phyloP scores from a whole-genome alignment of 2,888 invertebrate species.

The Eumacrocentrus americanus region DNA sequence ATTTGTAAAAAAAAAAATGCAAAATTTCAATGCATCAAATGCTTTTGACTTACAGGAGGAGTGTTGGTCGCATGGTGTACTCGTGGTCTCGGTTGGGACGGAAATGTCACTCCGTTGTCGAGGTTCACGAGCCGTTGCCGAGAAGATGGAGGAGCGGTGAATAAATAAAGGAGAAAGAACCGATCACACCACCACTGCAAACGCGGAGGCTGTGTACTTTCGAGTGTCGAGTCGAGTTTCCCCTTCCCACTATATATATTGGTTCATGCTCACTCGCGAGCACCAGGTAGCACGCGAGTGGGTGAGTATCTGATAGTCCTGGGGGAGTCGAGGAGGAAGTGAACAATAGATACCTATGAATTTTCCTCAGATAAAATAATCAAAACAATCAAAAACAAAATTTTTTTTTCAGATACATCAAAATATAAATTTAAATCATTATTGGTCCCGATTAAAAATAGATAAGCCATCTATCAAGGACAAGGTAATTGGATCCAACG shows the following conservation, averaged over 20 bases:
- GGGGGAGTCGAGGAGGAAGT: background rate
- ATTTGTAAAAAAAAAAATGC: background rate
- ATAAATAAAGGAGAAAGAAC: constrained; percentile 45
- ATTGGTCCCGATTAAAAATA: no score
- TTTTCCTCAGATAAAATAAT: no score
- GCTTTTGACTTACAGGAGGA: constrained; percentile 48
- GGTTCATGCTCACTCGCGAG: constrained; percentile 45
- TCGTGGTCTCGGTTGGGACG: constrained; percentile 37
- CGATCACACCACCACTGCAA: constrained; percentile 52
- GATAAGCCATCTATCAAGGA: no score
- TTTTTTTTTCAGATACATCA: no score
- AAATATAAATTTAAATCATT: no score
- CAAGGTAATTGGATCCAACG: no score
- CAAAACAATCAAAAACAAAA: no score
- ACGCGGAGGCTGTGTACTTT: constrained; percentile 58
- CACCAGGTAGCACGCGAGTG: background rate
- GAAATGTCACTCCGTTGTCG: constrained; percentile 38
- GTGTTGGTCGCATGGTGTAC: constrained; percentile 48
- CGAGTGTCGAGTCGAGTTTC: constrained; percentile 54
- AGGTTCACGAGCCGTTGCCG: constrained; percentile 40
- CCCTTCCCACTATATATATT: constrained; percentile 56
- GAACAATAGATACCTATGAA: no score
- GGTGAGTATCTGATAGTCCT: background rate
- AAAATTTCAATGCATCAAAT: no score
- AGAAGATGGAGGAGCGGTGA: constrained; percentile 45